phyloP scores from a whole-genome alignment of 2,113 vertebrate genomes.

The Psilopogon haemacephalus region DNA sequence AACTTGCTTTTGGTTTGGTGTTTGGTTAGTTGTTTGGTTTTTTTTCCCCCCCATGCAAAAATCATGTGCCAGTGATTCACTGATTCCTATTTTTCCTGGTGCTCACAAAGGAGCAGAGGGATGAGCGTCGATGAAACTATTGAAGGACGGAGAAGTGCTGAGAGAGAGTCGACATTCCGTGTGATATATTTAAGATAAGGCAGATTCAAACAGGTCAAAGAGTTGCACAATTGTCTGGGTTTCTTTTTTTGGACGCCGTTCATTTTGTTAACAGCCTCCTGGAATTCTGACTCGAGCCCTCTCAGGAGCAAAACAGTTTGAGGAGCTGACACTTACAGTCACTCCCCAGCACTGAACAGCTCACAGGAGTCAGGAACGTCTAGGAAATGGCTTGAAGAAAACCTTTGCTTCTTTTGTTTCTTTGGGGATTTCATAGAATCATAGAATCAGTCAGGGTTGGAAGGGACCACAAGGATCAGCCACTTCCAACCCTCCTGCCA shows the following conservation, averaged over 20 bases:
- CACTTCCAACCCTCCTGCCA: too few relatives aligned
- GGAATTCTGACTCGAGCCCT: constrained; percentile 7
- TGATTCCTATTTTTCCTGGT: constrained; percentile 61
- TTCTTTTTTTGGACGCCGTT: constrained; percentile 35
- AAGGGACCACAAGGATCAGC: too few relatives aligned
- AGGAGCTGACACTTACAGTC: not conserved
- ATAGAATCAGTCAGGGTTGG: too few relatives aligned
- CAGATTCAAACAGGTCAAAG: constrained; percentile 49
- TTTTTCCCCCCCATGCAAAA: constrained; percentile 59
- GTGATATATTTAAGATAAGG: constrained; percentile 47
- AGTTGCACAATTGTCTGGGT: constrained; percentile 59
- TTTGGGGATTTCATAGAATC: not conserved
- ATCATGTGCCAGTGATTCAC: constrained; percentile 75
- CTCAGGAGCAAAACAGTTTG: constrained; percentile 16
- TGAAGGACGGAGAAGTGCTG: constrained; percentile 37
- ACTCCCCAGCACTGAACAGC: constrained; percentile 20
- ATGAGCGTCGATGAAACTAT: constrained; percentile 46
- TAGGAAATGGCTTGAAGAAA: not conserved
- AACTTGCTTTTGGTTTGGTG: too few relatives aligned
- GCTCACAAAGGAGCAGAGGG: constrained; percentile 29
- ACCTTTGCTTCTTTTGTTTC: not conserved
- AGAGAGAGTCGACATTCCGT: constrained; percentile 15
- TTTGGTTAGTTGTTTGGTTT: too few relatives aligned
- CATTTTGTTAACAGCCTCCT: not conserved
- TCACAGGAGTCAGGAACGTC: constrained; percentile 23